phyloP scores from a whole-genome alignment of 2,797 vertebrate genomes.

The Pipistrellus pygmaeus region DNA sequence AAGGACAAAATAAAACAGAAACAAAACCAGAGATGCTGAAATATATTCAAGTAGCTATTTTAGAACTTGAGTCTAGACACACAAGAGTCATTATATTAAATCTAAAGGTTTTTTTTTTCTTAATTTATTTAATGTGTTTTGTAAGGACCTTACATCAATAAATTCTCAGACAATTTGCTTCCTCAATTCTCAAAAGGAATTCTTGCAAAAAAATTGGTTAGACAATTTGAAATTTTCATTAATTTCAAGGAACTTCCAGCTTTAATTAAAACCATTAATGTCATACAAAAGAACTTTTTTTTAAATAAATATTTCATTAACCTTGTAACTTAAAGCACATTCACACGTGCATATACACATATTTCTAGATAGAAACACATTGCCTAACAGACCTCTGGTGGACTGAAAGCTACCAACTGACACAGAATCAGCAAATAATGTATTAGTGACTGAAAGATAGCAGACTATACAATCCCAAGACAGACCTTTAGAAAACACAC shows the following conservation, averaged over 20 bases:
- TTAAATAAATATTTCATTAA: conserved; percentile 20
- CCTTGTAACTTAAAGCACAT: neutral
- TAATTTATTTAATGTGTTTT: conserved; percentile 63
- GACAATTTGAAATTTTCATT: conserved; percentile 29
- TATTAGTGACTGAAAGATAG: neutral
- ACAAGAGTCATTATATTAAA: neutral
- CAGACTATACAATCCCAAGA: neutral
- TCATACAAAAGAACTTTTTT: neutral
- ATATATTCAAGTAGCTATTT: neutral
- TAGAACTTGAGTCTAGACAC: neutral
- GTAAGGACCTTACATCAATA: conserved; percentile 18
- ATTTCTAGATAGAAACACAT: neutral
- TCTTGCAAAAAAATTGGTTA: conserved; percentile 6
- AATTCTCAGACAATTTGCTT: conserved; percentile 1
- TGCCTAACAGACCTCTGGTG: neutral
- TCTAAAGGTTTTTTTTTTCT: neutral
- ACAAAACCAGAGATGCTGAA: neutral
- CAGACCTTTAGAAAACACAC: neutral
- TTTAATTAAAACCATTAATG: conserved; percentile 54
- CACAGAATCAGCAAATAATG: neutral
- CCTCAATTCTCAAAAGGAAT: neutral
- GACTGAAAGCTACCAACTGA: neutral
- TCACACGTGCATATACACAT: neutral
- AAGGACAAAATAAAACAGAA: conserved; percentile 51
- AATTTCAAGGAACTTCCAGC: neutral